Evolutionary conservation across 1,140 invertebrate species (phyloP).

Genomic region (Campodea augens): DNA sequence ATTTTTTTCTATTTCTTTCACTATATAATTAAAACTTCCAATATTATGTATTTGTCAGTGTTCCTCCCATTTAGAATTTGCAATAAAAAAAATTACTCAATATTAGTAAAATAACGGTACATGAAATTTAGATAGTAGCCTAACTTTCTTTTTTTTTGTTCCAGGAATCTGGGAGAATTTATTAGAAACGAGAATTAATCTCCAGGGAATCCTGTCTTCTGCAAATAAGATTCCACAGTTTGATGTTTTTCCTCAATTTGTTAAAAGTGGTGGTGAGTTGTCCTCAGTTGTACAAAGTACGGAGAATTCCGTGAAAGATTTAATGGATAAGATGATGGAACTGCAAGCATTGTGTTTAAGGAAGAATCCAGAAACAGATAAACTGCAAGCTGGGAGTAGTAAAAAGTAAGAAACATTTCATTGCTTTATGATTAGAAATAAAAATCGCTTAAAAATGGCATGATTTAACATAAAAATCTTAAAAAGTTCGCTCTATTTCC

Average conservation of each 20-base stretch:
- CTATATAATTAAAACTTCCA: too few species aligned
- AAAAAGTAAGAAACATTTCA: constrained; percentile 13
- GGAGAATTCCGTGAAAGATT: constrained; percentile 29
- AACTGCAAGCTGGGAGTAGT: constrained; percentile 14
- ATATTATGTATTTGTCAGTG: too few species aligned
- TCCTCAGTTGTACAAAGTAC: constrained; percentile 28
- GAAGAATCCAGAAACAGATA: constrained; percentile 43
- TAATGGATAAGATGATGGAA: constrained; percentile 42
- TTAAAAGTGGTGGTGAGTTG: constrained; percentile 28
- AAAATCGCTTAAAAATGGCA: too few species aligned
- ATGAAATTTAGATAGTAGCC: too few species aligned
- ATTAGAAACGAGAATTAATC: constrained; percentile 59
- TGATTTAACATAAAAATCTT: too few species aligned
- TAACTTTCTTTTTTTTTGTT: constrained; percentile 11
- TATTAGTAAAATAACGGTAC: too few species aligned
- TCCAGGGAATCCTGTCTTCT: constrained; percentile 53
- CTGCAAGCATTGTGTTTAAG: constrained; percentile 36
- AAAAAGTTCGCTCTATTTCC: too few species aligned
- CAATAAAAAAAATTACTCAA: too few species aligned
- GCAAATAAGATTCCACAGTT: constrained; percentile 57
- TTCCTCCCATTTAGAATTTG: too few species aligned
- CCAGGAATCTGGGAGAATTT: constrained; percentile 55
- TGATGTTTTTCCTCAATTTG: constrained; percentile 30
- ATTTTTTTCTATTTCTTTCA: too few species aligned
- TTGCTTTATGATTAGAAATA: constrained; percentile 15